Conservation (phyloP, 2,888 invertebrate genomes). For the Xestia sexstrigata region DNA sequence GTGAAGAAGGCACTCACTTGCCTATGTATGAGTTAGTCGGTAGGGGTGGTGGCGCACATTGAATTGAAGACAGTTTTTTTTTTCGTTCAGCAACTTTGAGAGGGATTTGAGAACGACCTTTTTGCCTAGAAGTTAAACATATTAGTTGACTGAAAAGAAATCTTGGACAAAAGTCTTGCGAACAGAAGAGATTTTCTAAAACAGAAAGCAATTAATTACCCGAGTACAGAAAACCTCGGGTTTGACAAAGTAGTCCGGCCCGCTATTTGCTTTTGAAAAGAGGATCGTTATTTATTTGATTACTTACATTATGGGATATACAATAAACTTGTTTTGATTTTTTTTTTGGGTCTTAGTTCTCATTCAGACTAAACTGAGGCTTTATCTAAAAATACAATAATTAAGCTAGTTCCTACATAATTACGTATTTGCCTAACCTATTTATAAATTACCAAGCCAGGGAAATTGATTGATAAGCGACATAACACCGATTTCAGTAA, state of each 20-base stretch:
- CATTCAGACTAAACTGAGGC: too few relatives aligned
- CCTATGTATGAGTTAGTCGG: slow-evolving; percentile 60
- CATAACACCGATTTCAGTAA: too few relatives aligned
- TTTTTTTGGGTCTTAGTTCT: not conserved
- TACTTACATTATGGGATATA: not conserved
- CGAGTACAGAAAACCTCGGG: not conserved
- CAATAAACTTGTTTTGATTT: not conserved
- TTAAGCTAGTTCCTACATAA: too few relatives aligned
- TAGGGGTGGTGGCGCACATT: slow-evolving; percentile 53
- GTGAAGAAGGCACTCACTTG: slow-evolving; percentile 64
- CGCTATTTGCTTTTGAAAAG: not conserved
- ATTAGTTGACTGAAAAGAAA: not conserved
- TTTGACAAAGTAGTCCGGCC: too few relatives aligned
- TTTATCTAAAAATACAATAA: too few relatives aligned
- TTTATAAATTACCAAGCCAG: too few relatives aligned
- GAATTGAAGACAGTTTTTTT: not conserved
- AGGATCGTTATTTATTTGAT: slow-evolving; percentile 4
- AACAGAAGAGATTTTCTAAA: not conserved
- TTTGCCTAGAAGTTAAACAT: too few relatives aligned
- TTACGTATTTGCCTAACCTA: too few relatives aligned
- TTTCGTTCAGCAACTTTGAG: not conserved
- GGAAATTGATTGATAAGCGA: too few relatives aligned
- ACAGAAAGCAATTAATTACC: slow-evolving; percentile 14
- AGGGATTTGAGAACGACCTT: not conserved
- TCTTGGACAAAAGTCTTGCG: not conserved